phyloP scores from a whole-genome alignment of 2,888 invertebrate species.

The Pterostichus niger region DNA sequence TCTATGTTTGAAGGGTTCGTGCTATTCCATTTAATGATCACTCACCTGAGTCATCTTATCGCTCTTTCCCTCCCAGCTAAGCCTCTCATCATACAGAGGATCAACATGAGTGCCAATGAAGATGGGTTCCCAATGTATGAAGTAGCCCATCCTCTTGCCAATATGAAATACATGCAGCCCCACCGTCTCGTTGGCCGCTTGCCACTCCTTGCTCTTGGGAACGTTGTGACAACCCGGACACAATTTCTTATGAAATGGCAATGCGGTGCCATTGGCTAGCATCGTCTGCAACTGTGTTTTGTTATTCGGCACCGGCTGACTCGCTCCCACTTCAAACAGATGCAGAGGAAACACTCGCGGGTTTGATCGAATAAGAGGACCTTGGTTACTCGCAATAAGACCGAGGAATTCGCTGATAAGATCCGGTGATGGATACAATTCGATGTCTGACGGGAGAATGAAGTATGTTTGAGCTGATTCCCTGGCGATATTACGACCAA shows the following conservation, averaged over 20 bases:
- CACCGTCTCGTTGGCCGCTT: constrained; percentile 84
- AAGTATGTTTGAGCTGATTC: constrained; percentile 90
- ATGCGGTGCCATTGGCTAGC: constrained; percentile 87
- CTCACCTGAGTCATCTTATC: constrained; percentile 97
- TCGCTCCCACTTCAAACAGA: constrained; percentile 91
- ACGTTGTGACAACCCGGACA: constrained; percentile 94
- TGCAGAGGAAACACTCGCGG: constrained; percentile 92
- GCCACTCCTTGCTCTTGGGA: constrained; percentile 92
- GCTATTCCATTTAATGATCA: not conserved
- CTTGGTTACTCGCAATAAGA: constrained; percentile 88
- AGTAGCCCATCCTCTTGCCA: constrained; percentile 89
- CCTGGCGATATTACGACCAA: constrained; percentile 93
- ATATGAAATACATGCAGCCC: constrained; percentile 90
- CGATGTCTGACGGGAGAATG: constrained; percentile 92
- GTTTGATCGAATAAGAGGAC: constrained; percentile 81
- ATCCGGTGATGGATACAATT: constrained; percentile 92
- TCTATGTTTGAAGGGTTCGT: too few species aligned
- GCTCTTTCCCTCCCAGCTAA: constrained; percentile 96
- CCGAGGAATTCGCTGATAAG: constrained; percentile 89
- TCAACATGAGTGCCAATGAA: constrained; percentile 94
- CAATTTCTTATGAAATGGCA: constrained; percentile 94
- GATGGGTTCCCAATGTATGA: constrained; percentile 95
- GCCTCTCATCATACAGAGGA: constrained; percentile 93
- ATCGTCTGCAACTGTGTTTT: constrained; percentile 85
- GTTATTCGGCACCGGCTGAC: constrained; percentile 84